A percentile compares a stretch with the other conserved stretches of the same genome.
Conservation (phyloP, 2,888 invertebrate genomes). For the Nomada lathburiana region DNA sequence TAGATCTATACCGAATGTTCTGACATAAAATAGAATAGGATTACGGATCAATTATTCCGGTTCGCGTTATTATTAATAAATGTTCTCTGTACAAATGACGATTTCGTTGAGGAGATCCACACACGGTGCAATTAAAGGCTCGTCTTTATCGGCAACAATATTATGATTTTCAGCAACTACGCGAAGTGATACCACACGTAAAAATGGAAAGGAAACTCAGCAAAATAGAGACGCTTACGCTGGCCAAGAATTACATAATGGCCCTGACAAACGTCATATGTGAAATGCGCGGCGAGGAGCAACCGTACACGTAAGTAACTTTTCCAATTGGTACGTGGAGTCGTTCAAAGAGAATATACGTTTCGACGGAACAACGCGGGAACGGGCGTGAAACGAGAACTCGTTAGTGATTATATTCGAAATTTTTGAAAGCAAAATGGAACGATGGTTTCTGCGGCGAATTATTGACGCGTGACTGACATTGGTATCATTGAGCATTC, state of each 20-base stretch:
- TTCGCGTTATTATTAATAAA: not conserved
- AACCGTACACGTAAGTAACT: conserved; percentile 88
- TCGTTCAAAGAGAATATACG: not conserved
- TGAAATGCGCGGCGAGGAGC: conserved; percentile 90
- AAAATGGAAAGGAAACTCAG: conserved; percentile 91
- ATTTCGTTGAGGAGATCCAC: not conserved
- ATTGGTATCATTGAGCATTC: conserved; percentile 8
- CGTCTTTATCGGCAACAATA: conserved; percentile 12
- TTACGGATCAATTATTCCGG: no score
- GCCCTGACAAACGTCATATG: conserved; percentile 92
- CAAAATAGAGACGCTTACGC: conserved; percentile 92
- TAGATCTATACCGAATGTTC: no score
- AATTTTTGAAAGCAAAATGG: not conserved
- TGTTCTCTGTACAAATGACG: not conserved
- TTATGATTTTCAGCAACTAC: conserved; percentile 86
- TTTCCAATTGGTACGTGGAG: not conserved
- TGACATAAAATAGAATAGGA: no score
- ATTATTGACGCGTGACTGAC: not conserved
- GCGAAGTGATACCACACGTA: conserved; percentile 92
- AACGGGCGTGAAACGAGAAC: no score
- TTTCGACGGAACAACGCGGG: not conserved
- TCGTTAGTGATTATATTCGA: not conserved
- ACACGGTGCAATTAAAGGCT: not conserved
- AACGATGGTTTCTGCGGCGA: not conserved
- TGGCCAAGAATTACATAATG: conserved; percentile 94